Base-by-base conservation (phyloP, 2,113 vertebrate species). In the Laterallus jamaicensis region DNA sequence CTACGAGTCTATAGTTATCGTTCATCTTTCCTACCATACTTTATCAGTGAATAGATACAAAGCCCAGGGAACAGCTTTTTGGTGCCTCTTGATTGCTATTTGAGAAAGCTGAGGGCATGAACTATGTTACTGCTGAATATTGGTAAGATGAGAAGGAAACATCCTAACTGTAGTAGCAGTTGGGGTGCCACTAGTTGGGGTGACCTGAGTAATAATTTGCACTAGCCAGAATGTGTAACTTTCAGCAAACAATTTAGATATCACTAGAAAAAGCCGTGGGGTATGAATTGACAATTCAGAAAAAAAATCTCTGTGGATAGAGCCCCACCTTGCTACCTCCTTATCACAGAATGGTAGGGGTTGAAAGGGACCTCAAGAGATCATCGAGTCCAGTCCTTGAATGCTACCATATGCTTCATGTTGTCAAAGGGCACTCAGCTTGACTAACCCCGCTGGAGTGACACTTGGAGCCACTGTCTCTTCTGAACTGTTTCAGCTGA, bases 231-330 rank as follows among this genome's bases (percentile, higher is more conserved):
- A 60, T 16, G 20, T 63, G 78, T 47, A 87, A 56, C 73, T 81
- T 84, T 63, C 70, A 73, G 67, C 58, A 87, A 91, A 77, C 18
- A 55, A 10, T 37, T 92, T 39, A 90, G 71, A 17, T 73, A 37
- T 12, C 70, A 37, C 28, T 70, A 77, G 77, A 67, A 68, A 63
- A 79, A 94, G 79, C 7, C 24, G 39, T 18, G 22, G 39, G 29
- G 7, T 55, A 39, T 10, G 12, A 60, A n/a, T 15, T 77, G 55
- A 12, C 60, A 81, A 20, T 31, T 37, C 50, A 52, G 44, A 25
- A 87, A 89, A 89, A 56, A 19, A 11, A 24, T 20, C 21, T 55
- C 62, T 78, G 17, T 29, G 40, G 11, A 29, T 1, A 56, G 64
- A 91, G 66, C 29, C 82, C 47, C 44, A 63, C 24, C 31, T 54